These are phyloP conservation scores for Hypena proboscidalis DNA, from an alignment of 2,888 invertebrate species.

Conservation along the genomic window DNA sequence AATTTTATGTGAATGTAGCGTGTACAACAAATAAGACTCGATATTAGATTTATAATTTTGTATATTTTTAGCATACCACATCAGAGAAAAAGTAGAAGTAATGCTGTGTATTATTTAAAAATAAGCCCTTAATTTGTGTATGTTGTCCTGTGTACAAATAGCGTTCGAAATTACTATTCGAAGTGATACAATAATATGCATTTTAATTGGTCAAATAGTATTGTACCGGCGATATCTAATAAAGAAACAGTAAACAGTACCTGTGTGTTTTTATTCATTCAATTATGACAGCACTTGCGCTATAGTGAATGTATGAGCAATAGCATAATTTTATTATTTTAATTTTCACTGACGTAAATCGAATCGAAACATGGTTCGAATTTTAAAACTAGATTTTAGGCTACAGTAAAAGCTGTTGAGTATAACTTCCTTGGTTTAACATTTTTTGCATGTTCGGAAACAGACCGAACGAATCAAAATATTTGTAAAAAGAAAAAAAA, in stretches of 20 bases:
- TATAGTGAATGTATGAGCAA: too few relatives aligned
- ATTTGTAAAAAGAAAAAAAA: too few relatives aligned
- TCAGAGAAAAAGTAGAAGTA: constrained; percentile 69
- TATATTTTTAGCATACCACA: constrained; percentile 47
- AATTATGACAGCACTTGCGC: constrained; percentile 26
- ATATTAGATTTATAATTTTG: constrained; percentile 22
- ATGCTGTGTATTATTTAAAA: constrained; percentile 46
- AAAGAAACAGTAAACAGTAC: constrained; percentile 71
- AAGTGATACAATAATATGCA: constrained; percentile 72
- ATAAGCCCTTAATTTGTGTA: constrained; percentile 51
- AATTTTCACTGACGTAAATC: too few relatives aligned
- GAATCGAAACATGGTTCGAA: too few relatives aligned
- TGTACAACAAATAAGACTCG: too few relatives aligned
- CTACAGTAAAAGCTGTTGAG: too few relatives aligned
- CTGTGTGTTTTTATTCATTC: constrained; percentile 47
- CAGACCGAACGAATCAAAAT: too few relatives aligned
- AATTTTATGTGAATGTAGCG: too few relatives aligned
- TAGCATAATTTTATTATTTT: too few relatives aligned
- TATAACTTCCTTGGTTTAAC: too few relatives aligned
- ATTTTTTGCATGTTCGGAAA: too few relatives aligned
- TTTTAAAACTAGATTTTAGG: too few relatives aligned
- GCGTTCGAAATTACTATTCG: constrained; percentile 62
- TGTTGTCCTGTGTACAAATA: constrained; percentile 78
- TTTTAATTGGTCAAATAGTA: constrained; percentile 76
- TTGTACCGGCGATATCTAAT: constrained; percentile 79